Conservation (phyloP, 2,113 vertebrate species). For the Synodontis membranacea region DNA sequence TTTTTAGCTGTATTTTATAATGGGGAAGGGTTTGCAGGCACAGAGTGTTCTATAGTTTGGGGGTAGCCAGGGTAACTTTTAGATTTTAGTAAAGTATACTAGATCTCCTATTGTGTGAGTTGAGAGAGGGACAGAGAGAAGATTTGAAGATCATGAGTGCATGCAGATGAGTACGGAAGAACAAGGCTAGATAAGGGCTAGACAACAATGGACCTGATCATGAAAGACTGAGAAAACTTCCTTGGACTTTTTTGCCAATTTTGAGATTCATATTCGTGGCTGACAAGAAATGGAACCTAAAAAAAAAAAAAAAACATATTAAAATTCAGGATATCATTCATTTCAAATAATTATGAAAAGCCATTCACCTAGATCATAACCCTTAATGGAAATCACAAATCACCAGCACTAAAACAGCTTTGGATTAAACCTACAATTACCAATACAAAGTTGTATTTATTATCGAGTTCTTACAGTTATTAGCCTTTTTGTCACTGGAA, state of each 20-base stretch:
- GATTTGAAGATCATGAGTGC: background rate
- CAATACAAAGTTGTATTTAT: background rate
- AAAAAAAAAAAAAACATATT: background rate
- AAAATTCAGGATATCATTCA: background rate
- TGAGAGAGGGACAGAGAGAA: background rate
- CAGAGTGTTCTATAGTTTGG: background rate
- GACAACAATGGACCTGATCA: background rate
- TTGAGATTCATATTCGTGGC: background rate
- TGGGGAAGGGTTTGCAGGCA: background rate
- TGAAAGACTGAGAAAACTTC: background rate
- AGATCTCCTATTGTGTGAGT: background rate
- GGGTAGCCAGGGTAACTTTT: background rate
- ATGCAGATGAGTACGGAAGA: background rate
- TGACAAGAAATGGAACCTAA: background rate
- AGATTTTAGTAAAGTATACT: too few species aligned
- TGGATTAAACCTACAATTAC: background rate
- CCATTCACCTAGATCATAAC: background rate
- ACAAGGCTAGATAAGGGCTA: background rate
- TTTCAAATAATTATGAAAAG: background rate
- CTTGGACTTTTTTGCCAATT: background rate
- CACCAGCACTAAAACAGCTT: background rate
- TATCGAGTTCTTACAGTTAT: background rate
- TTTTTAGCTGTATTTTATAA: background rate
- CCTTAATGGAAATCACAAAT: background rate
- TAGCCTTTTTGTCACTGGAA: background rate